These are phyloP conservation scores for Masticophis lateralis DNA, from an alignment of 2,797 vertebrate species.

Conservation along the genomic window DNA sequence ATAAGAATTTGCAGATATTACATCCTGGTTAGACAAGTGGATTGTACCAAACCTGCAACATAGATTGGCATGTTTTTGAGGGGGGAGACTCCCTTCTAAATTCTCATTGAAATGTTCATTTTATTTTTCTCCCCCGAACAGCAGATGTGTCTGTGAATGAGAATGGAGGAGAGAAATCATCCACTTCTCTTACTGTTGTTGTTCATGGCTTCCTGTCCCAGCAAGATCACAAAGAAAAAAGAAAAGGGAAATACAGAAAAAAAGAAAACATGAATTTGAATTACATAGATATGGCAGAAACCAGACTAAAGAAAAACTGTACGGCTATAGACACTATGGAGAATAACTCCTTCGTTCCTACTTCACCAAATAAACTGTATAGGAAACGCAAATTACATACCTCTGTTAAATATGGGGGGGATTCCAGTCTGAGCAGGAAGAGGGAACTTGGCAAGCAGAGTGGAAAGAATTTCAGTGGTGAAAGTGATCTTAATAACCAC, in stretches of 20 bases:
- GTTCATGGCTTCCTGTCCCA: not conserved
- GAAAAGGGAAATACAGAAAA: not conserved
- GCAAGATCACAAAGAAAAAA: not conserved
- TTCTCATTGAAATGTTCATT: not conserved
- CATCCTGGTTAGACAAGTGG: not conserved
- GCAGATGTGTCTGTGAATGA: not conserved
- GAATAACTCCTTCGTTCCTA: not conserved
- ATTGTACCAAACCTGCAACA: not conserved
- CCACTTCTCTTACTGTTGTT: not conserved
- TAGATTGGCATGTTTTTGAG: not conserved
- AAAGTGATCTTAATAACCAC: not conserved
- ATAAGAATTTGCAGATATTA: not conserved
- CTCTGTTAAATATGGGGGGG: not conserved
- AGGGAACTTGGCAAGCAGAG: not conserved
- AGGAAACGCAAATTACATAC: not conserved
- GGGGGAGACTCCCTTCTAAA: not conserved
- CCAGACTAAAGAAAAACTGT: not conserved
- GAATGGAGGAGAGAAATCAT: not conserved
- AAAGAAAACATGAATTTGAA: not conserved
- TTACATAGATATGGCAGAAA: not conserved
- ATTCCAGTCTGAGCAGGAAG: not conserved
- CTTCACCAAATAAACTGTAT: not conserved
- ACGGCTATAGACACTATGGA: not conserved
- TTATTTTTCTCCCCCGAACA: not conserved
- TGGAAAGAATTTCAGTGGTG: not conserved